Conservation (phyloP, 2,888 invertebrate species). For the Coelinius sp. region DNA sequence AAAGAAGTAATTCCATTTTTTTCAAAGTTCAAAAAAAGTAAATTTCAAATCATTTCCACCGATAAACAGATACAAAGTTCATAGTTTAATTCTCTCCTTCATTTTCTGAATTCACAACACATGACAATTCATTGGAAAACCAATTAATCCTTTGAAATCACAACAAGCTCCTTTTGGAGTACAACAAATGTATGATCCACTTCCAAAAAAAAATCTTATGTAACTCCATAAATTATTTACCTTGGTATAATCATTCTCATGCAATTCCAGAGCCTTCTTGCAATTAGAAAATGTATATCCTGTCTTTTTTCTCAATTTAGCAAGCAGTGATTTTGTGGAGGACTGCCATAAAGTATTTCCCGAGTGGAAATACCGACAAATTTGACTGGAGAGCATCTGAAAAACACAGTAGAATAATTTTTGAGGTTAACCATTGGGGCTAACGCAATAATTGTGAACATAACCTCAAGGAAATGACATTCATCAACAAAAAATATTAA, state of each 20-base stretch:
- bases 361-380: slow-evolving; percentile 76
- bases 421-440: slow-evolving; percentile 33
- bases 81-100: no score
- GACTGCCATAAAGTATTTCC: slow-evolving; percentile 73
- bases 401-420: slow-evolving; percentile 40
- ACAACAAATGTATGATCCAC: not conserved
- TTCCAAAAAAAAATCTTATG: slow-evolving; percentile 19
- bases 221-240: slow-evolving; percentile 71
- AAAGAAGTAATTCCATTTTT: no score
- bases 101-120: no score
- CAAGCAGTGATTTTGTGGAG: slow-evolving; percentile 81
- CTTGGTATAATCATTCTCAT: slow-evolving; percentile 88
- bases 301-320: slow-evolving; percentile 91
- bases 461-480: not conserved
- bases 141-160: no score
- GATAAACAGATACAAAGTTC: no score
- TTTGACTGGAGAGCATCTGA: slow-evolving; percentile 76
- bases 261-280: slow-evolving; percentile 92
- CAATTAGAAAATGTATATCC: slow-evolving; percentile 97
- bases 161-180: no score
- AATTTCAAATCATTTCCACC: no score
- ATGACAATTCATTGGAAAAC: no score
- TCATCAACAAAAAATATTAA: not conserved
- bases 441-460: not conserved
- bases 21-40: no score